These are phyloP conservation scores for Melanerpes formicivorus DNA, from an alignment of 2,113 vertebrate genomes.

Conservation along the genomic window DNA sequence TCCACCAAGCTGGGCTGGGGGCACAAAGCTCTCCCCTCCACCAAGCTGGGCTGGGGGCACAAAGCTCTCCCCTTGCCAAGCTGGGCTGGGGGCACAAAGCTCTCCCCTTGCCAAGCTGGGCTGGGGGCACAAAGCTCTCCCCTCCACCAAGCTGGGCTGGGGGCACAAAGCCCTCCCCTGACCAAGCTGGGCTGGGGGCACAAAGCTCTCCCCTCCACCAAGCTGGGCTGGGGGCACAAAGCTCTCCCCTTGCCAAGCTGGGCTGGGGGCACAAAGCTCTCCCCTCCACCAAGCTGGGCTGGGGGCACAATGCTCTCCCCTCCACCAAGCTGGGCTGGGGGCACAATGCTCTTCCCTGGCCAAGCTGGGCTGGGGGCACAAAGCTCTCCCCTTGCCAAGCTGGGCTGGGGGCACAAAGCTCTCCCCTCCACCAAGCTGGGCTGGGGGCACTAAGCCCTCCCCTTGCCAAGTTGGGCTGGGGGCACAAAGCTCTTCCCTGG, in stretches of 20 bases:
- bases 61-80: not conserved
- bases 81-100: not conserved
- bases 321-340: not conserved
- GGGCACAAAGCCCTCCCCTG: not conserved
- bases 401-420: too few relatives aligned
- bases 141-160: too few relatives aligned
- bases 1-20: not conserved
- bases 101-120: not conserved
- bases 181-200: too few relatives aligned
- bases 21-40: not conserved
- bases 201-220: not conserved
- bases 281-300: too few relatives aligned
- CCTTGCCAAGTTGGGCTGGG: too few relatives aligned
- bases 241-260: not conserved
- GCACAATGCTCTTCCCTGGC: not conserved
- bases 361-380: too few relatives aligned
- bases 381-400: not conserved
- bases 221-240: not conserved
- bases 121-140: not conserved
- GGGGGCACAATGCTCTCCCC: not conserved
- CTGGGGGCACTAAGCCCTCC: not conserved
- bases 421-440: not conserved
- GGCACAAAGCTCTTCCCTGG: not conserved
- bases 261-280: not conserved
- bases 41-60: not conserved